Evolutionary conservation across 2,113 vertebrate species (phyloP).

Genomic region (Ameiurus melas): DNA sequence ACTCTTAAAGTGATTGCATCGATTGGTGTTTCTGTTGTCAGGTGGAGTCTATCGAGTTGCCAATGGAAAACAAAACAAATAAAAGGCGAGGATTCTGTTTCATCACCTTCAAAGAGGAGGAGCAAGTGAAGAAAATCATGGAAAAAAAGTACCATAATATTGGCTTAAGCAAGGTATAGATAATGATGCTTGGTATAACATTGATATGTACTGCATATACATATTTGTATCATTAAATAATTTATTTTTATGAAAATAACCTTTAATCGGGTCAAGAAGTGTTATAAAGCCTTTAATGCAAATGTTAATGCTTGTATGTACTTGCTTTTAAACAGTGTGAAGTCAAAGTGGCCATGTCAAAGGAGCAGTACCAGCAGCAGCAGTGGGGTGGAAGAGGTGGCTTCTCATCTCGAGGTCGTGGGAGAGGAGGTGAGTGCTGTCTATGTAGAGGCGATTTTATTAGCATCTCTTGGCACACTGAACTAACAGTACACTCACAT

Average conservation of each 20-base stretch:
- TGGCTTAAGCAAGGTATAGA: conserved; percentile 92
- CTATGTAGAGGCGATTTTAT: neutral
- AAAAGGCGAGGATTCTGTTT: conserved; percentile 98
- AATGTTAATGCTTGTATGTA: neutral
- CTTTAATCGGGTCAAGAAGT: neutral
- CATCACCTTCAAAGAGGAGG: conserved; percentile 97
- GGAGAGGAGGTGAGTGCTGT: conserved; percentile 79
- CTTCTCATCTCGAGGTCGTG: conserved; percentile 84
- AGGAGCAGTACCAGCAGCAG: conserved; percentile 98
- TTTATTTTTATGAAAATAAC: neutral
- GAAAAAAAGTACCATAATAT: conserved; percentile 99
- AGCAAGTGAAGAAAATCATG: conserved; percentile 96
- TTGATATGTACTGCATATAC: neutral
- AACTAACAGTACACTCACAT: neutral
- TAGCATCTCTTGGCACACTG: neutral
- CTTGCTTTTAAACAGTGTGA: conserved; percentile 81
- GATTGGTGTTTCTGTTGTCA: conserved; percentile 56
- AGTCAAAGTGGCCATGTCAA: conserved; percentile 98
- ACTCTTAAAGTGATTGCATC: neutral
- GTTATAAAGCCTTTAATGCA: neutral
- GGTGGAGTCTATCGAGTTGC: conserved; percentile 96
- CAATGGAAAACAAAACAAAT: conserved; percentile 99
- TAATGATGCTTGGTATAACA: neutral
- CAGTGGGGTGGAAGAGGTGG: conserved; percentile 94
- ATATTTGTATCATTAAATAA: neutral